A percentile compares a stretch with the other conserved stretches of the same genome.
Evolutionary conservation across 2,888 invertebrate species (phyloP).

Genomic region (Melieria crassipennis): DNA sequence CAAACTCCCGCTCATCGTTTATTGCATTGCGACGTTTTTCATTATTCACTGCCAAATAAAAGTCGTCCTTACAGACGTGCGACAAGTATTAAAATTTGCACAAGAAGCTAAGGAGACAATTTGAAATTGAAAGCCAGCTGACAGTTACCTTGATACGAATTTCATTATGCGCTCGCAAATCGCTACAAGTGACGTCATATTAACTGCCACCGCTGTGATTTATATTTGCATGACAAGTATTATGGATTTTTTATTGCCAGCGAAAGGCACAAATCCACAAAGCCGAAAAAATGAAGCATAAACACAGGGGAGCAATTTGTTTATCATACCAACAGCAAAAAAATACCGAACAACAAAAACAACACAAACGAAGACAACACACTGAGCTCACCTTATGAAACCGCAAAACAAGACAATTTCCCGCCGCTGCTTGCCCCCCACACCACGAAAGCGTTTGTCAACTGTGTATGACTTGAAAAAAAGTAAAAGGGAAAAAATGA

Average conservation of each 20-base stretch:
- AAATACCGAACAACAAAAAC: conserved; percentile 25
- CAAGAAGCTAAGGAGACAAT: no score
- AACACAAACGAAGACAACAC: conserved; percentile 11
- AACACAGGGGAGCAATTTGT: conserved; percentile 45
- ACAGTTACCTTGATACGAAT: conserved; percentile 38
- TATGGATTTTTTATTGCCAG: conserved; percentile 59
- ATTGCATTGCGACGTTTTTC: no score
- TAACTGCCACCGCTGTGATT: conserved; percentile 49
- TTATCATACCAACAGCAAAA: neutral
- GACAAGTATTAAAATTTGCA: no score
- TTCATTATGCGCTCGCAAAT: conserved; percentile 14
- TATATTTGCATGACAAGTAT: conserved; percentile 61
- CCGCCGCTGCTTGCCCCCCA: neutral
- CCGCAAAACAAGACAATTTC: conserved; percentile 22
- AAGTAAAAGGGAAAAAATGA: conserved; percentile 17
- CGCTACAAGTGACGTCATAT: conserved; percentile 50
- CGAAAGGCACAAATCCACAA: conserved; percentile 23
- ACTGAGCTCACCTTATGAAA: conserved; percentile 24
- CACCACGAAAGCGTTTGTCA: conserved; percentile 32
- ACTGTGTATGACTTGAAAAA: conserved; percentile 36
- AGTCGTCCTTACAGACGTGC: no score
- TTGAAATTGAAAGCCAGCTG: conserved; percentile 27
- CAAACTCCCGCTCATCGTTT: no score
- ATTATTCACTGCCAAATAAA: no score
- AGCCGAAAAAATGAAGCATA: conserved; percentile 30